Evolutionary conservation across 2,797 vertebrate species (phyloP).

Genomic region (Garrulus glandarius): DNA sequence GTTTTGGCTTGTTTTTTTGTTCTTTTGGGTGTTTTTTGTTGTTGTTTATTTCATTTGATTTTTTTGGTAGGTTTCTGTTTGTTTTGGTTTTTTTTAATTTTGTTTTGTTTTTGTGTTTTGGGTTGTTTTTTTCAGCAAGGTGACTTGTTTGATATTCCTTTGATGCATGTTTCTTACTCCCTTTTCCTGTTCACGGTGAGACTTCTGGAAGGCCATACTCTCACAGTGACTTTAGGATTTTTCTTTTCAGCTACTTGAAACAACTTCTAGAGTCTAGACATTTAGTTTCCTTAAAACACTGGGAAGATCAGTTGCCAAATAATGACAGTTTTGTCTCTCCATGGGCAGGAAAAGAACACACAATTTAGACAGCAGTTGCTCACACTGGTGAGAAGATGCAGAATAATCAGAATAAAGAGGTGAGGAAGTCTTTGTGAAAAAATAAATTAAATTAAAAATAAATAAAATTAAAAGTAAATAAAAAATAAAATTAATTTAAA

Average conservation of each 20-base stretch:
- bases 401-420: neutral
- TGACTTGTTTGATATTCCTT: neutral
- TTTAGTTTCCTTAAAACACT: neutral
- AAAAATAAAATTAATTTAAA: neutral
- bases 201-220: neutral
- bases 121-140: neutral
- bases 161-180: neutral
- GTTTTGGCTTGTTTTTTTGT: accelerated
- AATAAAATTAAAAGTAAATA: too few relatives aligned
- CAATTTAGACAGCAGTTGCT: neutral
- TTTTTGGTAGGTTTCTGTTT: accelerated
- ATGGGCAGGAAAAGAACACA: neutral
- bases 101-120: neutral
- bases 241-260: neutral
- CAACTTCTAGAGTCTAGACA: neutral
- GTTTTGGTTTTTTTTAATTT: neutral
- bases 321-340: neutral
- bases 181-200: neutral
- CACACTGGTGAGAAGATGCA: neutral
- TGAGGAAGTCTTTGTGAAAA: neutral
- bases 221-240: neutral
- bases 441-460: too few relatives aligned
- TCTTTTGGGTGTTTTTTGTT: neutral
- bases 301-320: neutral
- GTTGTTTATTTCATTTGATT: neutral